Evolutionary conservation across 2,113 vertebrate species (phyloP).

Genomic region (Dromaius novaehollandiae): DNA sequence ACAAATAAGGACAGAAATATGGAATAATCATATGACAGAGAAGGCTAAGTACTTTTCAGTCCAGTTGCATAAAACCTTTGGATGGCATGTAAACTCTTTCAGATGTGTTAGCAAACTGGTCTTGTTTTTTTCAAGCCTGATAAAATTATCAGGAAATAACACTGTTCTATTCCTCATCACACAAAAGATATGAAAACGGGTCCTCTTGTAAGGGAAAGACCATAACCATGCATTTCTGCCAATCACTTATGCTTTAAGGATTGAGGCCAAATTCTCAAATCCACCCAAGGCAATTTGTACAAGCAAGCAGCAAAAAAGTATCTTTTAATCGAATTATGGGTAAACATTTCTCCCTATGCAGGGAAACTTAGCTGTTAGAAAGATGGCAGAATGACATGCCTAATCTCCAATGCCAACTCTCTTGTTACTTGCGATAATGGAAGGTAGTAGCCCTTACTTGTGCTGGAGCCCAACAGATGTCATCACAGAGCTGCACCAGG

Average conservation of each 20-base stretch:
- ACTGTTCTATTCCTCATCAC: background rate
- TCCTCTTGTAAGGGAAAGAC: background rate
- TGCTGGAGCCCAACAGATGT: background rate
- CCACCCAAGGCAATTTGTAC: background rate
- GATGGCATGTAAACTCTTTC: background rate
- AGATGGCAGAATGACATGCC: background rate
- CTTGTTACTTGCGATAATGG: background rate
- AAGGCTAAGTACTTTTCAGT: background rate
- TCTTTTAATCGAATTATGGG: background rate
- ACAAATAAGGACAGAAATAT: background rate
- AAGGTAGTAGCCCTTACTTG: background rate
- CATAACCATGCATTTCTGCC: background rate
- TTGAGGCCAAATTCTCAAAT: background rate
- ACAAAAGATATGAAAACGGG: background rate
- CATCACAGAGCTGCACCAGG: background rate
- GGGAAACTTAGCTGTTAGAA: background rate
- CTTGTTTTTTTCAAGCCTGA: background rate
- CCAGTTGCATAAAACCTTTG: background rate
- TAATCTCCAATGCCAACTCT: background rate
- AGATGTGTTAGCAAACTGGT: background rate
- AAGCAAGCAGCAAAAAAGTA: background rate
- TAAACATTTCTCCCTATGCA: background rate
- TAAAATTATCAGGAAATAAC: background rate
- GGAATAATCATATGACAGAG: background rate
- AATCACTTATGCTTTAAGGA: background rate